Evolutionary conservation across 2,888 invertebrate species (phyloP).

Genomic region (Balanococcus diminutus): DNA sequence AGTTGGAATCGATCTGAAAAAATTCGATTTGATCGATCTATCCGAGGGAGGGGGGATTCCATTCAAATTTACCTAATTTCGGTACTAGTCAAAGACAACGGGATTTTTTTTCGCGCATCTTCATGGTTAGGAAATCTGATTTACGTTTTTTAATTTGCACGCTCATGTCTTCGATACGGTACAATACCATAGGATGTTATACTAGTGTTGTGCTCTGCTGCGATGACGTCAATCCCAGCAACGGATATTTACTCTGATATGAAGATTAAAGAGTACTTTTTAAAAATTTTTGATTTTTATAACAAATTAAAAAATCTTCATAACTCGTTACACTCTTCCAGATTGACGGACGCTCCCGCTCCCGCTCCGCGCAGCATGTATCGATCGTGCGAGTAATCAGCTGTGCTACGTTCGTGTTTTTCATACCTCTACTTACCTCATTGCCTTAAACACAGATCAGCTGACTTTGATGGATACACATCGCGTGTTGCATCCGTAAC

Average conservation of each 20-base stretch:
- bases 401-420: too few relatives aligned
- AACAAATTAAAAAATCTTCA: too few relatives aligned
- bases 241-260: not conserved
- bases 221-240: not conserved
- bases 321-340: too few relatives aligned
- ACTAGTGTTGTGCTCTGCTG: not conserved
- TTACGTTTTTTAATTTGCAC: not conserved
- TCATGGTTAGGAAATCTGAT: not conserved
- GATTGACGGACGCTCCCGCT: too few relatives aligned
- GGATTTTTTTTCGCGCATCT: not conserved
- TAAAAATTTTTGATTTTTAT: too few relatives aligned
- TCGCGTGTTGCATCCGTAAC: slow-evolving; percentile 21
- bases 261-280: too few relatives aligned
- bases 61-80: not conserved
- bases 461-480: slow-evolving; percentile 33
- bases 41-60: not conserved
- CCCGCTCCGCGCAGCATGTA: not conserved
- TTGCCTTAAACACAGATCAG: slow-evolving; percentile 9
- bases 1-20: too few relatives aligned
- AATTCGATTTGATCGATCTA: not conserved
- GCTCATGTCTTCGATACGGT: slow-evolving; percentile 17
- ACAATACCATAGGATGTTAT: not conserved
- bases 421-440: not conserved
- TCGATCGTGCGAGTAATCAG: slow-evolving; percentile 21
- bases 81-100: not conserved